phyloP scores from a whole-genome alignment of 1,140 invertebrate genomes.

The Aricia agestis region DNA sequence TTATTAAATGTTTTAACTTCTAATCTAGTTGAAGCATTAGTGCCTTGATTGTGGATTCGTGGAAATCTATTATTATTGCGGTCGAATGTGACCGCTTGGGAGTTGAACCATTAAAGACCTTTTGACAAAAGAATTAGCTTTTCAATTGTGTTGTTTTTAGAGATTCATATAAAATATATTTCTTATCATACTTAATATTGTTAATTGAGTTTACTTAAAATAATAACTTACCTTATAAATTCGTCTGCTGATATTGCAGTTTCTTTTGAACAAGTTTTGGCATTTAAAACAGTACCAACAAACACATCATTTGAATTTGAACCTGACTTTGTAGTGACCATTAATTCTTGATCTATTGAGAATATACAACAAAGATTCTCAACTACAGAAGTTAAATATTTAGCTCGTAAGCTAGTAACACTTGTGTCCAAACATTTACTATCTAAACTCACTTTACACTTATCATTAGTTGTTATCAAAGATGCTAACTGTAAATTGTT shows the following conservation, averaged over 20 bases:
- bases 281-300: conserved; percentile 74
- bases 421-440: conserved; percentile 35
- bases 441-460: conserved; percentile 36
- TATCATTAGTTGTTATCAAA: conserved; percentile 26
- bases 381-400: conserved; percentile 55
- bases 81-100: no score
- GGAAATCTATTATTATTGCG: no score
- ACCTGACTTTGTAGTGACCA: conserved; percentile 70
- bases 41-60: no score
- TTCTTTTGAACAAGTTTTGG: conserved; percentile 67
- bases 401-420: conserved; percentile 51
- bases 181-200: no score
- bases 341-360: conserved; percentile 30
- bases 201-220: no score
- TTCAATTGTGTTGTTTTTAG: no score
- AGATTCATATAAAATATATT: no score
- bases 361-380: conserved; percentile 52
- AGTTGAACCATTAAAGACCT: no score
- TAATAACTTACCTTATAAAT: conserved; percentile 54
- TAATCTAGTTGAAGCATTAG: no score
- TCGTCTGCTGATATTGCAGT: conserved; percentile 50
- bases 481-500: conserved; percentile 41
- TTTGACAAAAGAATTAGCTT: no score
- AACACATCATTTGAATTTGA: conserved; percentile 40
- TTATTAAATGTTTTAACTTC: no score